A percentile compares a stretch with the other conserved stretches of the same genome.
These are phyloP conservation scores for Metridium senile DNA, from an alignment of 92 coral and sea anemone genomes.

Conservation along the genomic window DNA sequence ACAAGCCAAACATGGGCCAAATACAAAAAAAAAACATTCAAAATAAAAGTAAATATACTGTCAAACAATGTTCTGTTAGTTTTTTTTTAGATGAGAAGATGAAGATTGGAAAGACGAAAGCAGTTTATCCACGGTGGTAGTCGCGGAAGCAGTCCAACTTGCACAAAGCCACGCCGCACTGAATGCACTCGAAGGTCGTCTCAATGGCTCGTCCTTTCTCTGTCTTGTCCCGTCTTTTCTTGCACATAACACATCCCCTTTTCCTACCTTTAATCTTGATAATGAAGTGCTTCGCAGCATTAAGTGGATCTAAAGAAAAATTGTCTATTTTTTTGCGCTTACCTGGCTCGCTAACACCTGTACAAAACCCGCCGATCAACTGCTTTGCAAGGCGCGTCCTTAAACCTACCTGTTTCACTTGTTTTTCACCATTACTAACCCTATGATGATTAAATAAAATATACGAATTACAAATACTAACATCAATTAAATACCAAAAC, in stretches of 20 bases:
- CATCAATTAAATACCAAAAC: constrained; percentile 28
- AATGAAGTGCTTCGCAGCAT: constrained; percentile 15
- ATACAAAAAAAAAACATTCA: background rate
- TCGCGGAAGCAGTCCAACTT: constrained; percentile 33
- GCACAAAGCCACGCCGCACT: constrained; percentile 46
- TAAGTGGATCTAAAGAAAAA: background rate
- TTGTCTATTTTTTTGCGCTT: constrained; percentile 33
- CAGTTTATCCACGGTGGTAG: constrained; percentile 14
- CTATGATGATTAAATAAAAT: constrained; percentile 14
- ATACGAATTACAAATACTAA: constrained; percentile 16
- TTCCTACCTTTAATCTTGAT: constrained; percentile 32
- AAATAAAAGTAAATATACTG: background rate
- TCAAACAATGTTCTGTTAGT: background rate
- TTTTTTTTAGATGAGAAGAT: constrained; percentile 8
- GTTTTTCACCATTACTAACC: background rate
- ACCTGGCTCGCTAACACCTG: background rate
- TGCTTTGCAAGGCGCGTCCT: constrained; percentile 16
- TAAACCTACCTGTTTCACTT: background rate
- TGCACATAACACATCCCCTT: constrained; percentile 27
- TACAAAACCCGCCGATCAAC: constrained; percentile 30
- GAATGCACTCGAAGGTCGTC: constrained; percentile 42
- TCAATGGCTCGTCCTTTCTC: constrained; percentile 39
- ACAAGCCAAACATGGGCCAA: constrained; percentile 3
- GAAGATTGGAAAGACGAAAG: constrained; percentile 7
- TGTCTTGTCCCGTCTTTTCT: constrained; percentile 28